Percentiles rank a stretch among this genome's conserved stretches.
phyloP scores from a whole-genome alignment of 2,113 vertebrate species.

The Phocoena sinus region DNA sequence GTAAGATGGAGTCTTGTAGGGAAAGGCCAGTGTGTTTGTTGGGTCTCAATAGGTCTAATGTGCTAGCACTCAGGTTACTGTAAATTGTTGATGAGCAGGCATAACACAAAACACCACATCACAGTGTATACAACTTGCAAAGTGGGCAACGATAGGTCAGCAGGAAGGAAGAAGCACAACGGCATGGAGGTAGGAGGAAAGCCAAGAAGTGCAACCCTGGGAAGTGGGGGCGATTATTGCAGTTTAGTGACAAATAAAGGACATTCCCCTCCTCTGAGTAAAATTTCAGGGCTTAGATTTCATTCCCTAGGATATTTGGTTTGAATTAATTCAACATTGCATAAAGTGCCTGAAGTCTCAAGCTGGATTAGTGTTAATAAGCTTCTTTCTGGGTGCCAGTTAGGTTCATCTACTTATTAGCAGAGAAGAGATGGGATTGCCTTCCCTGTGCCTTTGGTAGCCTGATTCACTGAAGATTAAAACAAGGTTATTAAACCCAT shows the following conservation, averaged over 20 bases:
- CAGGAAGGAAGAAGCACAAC: background rate
- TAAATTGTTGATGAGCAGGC: background rate
- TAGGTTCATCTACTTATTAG: background rate
- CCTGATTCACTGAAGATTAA: background rate
- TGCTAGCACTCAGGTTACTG: background rate
- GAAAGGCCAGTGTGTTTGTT: background rate
- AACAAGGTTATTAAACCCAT: background rate
- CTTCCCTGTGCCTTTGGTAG: background rate
- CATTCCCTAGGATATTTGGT: background rate
- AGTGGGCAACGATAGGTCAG: too few species aligned
- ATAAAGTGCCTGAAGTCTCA: background rate
- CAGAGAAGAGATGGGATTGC: background rate
- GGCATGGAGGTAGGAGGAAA: background rate
- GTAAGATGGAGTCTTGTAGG: background rate
- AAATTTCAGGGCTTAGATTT: background rate
- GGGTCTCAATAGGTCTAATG: background rate
- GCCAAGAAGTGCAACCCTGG: background rate
- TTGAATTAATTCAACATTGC: conserved; percentile 21
- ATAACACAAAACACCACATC: background rate
- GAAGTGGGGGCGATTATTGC: background rate
- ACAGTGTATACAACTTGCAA: background rate
- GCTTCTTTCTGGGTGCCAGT: background rate
- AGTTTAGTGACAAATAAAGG: background rate
- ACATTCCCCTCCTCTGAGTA: background rate
- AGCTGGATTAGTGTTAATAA: background rate